Evolutionary conservation across 2,888 invertebrate species (phyloP), one percentile per base, ranked within the genome.

Genomic region (Acanthopleura granulata): DNA sequence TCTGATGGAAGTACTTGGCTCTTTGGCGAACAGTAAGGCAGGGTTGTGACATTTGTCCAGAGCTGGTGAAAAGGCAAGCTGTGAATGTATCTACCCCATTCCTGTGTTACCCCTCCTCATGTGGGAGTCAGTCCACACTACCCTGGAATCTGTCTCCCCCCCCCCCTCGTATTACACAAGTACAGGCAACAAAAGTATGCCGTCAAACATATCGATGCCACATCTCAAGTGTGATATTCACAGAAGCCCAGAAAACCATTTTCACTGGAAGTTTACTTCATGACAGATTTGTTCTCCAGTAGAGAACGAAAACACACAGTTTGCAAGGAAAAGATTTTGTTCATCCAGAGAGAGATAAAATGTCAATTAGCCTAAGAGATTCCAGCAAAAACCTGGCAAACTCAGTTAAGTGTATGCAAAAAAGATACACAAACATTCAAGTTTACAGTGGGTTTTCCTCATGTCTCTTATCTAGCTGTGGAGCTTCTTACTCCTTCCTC

Each of bases 61-160:
- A 4, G 12, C 6, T 12, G 6, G 18, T 57, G 6, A 57, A 22
- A 57, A 18, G 22, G 57, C 57, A 57, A 57, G 57, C 57, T 57
- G 57, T n/a, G 57, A 57, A 57, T 57, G 57, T 57, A 57, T 57
- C 57, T 57, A 57, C 57, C 57, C 57, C 57, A 18, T 22, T 57
- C 22, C 57, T 22, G 57, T 57, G n/a, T 40, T 57, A 57, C 57
- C 57, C 57, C 57, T n/a, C 18, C 57, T 22, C 57, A 57, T 22
- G 3, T 57, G 3, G 1, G 22, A n/a, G 22, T 22, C 57, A 57
- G 57, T 22, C 57, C 18, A 22, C 18, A 57, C 57, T 6, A 57
- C 57, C 18, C 57, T 57, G 57, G 57, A 57, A 57, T 57, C 57
- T 40, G 40, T 40, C 40, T 6, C 40, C 3, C 40, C 40, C 3